Conservation (phyloP, 2,888 invertebrate species). For the Brenthis ino region DNA sequence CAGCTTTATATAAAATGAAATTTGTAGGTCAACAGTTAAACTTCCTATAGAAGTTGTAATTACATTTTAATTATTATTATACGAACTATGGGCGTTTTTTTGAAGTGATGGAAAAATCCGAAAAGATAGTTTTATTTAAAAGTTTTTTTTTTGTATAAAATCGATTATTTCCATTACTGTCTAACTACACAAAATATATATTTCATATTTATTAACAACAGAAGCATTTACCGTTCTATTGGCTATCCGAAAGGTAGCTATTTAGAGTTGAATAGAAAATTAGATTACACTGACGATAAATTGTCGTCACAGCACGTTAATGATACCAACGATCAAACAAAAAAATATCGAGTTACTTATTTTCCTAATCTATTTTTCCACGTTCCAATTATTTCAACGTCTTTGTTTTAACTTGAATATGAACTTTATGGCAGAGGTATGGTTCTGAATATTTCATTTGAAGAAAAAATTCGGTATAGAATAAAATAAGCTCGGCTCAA, state of each 20-base stretch:
- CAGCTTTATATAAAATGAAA: neutral
- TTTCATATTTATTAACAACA: slow-evolving; percentile 10
- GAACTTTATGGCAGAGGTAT: neutral
- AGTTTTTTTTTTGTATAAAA: neutral
- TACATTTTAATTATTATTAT: too few species aligned
- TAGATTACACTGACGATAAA: slow-evolving; percentile 58
- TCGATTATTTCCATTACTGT: slow-evolving; percentile 9
- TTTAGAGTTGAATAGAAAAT: slow-evolving; percentile 54
- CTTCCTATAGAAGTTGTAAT: too few species aligned
- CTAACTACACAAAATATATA: slow-evolving; percentile 5
- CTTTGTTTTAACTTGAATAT: slow-evolving; percentile 12
- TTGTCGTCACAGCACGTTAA: slow-evolving; percentile 43
- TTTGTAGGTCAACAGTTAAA: neutral
- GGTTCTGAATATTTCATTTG: slow-evolving; percentile 19
- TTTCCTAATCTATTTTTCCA: neutral
- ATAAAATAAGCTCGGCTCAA: slow-evolving; percentile 16
- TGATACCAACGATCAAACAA: slow-evolving; percentile 13
- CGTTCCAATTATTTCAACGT: neutral
- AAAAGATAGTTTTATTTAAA: too few species aligned
- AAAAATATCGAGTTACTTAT: slow-evolving; percentile 11
- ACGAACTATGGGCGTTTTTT: accelerated
- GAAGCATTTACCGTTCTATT: slow-evolving; percentile 45
- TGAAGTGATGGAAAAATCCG: too few species aligned
- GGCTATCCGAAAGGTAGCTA: slow-evolving; percentile 46
- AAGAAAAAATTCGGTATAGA: slow-evolving; percentile 9